phyloP scores from a whole-genome alignment of 2,113 vertebrate genomes.

The Nyctereutes procyonoides region DNA sequence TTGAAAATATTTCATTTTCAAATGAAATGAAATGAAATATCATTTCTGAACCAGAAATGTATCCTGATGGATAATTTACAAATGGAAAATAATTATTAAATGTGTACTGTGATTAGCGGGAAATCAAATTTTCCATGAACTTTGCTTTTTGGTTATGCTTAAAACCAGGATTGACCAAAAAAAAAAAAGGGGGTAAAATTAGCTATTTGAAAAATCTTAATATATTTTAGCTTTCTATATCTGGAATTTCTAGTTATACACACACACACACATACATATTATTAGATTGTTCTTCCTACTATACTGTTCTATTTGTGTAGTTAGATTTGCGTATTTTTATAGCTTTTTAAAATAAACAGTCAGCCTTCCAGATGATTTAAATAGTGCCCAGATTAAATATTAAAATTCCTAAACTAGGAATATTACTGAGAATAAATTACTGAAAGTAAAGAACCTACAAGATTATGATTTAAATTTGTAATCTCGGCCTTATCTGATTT shows the following conservation, averaged over 20 bases:
- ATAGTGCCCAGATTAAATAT: not conserved
- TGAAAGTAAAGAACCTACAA: not conserved
- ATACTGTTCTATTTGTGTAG: not conserved
- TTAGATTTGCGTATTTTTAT: not conserved
- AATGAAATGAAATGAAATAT: not conserved
- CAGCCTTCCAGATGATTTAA: not conserved
- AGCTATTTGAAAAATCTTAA: not conserved
- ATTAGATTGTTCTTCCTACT: not conserved
- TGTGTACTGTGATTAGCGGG: not conserved
- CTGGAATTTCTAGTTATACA: not conserved
- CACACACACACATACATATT: not conserved
- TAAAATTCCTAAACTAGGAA: not conserved
- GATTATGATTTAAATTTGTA: not conserved
- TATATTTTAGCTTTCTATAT: not conserved
- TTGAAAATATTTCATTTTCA: not conserved
- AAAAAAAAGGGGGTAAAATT: not conserved
- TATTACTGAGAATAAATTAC: not conserved
- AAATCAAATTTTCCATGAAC: not conserved
- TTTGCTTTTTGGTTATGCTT: not conserved
- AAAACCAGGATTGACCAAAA: not conserved
- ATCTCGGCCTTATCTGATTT: not conserved
- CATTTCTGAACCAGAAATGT: not conserved
- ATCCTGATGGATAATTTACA: not conserved
- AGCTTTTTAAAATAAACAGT: slow-evolving; percentile 19
- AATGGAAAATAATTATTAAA: not conserved